phyloP scores from a whole-genome alignment of 2,113 vertebrate genomes.

The Antechinus stuartii region DNA sequence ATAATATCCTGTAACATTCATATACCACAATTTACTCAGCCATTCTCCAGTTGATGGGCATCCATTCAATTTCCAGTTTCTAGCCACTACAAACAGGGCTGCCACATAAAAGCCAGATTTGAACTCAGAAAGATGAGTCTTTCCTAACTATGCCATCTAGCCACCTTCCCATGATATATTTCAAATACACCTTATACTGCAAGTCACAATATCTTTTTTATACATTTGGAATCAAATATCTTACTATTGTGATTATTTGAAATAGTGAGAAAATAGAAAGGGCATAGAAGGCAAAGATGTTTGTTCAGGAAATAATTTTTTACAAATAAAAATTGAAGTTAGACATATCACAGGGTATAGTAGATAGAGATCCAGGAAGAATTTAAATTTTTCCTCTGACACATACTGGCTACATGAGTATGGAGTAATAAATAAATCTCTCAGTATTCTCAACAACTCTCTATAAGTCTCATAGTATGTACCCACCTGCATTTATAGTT shows the following conservation, averaged over 20 bases:
- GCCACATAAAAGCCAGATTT: too few species aligned
- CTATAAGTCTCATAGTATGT: not conserved
- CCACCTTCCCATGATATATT: not conserved
- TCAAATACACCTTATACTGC: not conserved
- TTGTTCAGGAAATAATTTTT: not conserved
- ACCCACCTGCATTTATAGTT: not conserved
- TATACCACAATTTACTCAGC: too few species aligned
- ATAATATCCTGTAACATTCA: too few species aligned
- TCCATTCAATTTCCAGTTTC: too few species aligned
- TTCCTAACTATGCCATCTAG: not conserved
- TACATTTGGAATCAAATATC: not conserved
- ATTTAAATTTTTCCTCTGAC: not conserved
- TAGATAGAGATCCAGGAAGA: not conserved
- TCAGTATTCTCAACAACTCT: not conserved
- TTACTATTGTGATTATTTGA: not conserved
- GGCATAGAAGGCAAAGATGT: not conserved
- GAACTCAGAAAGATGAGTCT: too few species aligned
- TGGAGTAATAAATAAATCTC: not conserved
- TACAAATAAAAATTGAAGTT: not conserved
- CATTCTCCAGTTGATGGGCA: too few species aligned
- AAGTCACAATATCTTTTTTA: not conserved
- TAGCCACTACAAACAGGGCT: too few species aligned
- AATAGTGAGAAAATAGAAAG: not conserved
- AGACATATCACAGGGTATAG: not conserved
- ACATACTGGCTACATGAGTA: not conserved